These are phyloP conservation scores for Melitaea athalia DNA, from an alignment of 2,888 invertebrate genomes.

Conservation along the genomic window DNA sequence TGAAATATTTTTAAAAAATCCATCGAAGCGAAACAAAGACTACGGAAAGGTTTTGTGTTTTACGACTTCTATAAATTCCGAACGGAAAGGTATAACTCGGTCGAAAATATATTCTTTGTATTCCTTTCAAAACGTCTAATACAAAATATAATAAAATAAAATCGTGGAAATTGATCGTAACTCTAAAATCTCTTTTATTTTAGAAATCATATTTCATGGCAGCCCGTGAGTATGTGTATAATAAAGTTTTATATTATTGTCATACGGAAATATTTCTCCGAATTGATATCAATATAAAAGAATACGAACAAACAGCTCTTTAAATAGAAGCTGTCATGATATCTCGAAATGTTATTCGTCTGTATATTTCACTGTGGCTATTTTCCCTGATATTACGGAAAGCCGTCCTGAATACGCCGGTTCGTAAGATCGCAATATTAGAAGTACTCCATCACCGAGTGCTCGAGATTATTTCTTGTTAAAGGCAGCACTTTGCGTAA, in stretches of 20 bases:
- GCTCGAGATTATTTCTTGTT: slow-evolving; percentile 54
- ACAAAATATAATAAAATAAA: slow-evolving; percentile 19
- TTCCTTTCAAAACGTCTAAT: slow-evolving; percentile 19
- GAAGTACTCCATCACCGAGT: slow-evolving; percentile 52
- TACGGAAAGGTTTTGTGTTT: slow-evolving; percentile 8
- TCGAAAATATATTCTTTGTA: slow-evolving; percentile 29
- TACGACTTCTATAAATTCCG: slow-evolving; percentile 35
- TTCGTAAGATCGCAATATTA: slow-evolving; percentile 49
- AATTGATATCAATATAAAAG: background rate
- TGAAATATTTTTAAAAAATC: slow-evolving; percentile 1
- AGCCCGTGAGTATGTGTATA: background rate
- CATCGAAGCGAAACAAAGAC: slow-evolving; percentile 4
- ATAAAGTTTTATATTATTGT: background rate
- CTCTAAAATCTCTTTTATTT: background rate
- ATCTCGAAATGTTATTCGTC: slow-evolving; percentile 8
- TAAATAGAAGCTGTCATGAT: background rate
- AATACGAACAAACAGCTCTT: background rate
- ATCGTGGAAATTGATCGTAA: slow-evolving; percentile 8
- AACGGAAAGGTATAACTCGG: slow-evolving; percentile 22
- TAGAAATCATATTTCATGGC: background rate
- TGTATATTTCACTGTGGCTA: slow-evolving; percentile 2
- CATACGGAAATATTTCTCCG: background rate
- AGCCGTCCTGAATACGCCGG: slow-evolving; percentile 2
- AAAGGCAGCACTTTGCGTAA: slow-evolving; percentile 54
- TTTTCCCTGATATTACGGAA: slow-evolving; percentile 2